Evolutionary conservation across 2,888 invertebrate genomes (phyloP).

Genomic region (Erebia aethiops): DNA sequence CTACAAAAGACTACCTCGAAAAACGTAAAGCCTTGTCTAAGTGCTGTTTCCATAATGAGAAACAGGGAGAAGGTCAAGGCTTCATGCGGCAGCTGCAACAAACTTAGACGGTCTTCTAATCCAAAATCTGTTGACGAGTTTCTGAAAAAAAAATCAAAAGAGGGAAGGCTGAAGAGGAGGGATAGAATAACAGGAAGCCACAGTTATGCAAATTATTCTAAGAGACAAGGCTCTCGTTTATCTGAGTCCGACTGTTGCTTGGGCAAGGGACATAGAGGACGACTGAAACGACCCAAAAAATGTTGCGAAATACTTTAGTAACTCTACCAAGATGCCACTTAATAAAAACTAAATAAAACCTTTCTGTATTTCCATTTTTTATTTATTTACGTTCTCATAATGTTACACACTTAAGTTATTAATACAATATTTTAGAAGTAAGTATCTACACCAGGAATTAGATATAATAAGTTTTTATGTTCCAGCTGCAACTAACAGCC

Average conservation of each 20-base stretch:
- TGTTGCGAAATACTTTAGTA: constrained; percentile 47
- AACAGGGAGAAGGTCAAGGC: constrained; percentile 54
- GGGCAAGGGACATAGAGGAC: constrained; percentile 68
- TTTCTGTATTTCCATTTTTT: not conserved
- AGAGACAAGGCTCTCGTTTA: constrained; percentile 50
- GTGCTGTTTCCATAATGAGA: constrained; percentile 70
- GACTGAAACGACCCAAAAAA: constrained; percentile 50
- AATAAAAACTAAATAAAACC: not conserved
- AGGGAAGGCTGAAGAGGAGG: constrained; percentile 55
- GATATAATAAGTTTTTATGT: constrained; percentile 33
- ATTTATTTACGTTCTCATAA: not conserved
- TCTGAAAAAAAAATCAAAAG: constrained; percentile 61
- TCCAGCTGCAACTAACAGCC: constrained; percentile 59
- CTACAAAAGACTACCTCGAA: constrained; percentile 59
- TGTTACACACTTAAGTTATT: not conserved
- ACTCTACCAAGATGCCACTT: not conserved
- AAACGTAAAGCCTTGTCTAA: constrained; percentile 61
- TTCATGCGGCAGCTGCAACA: constrained; percentile 59
- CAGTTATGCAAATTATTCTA: constrained; percentile 53
- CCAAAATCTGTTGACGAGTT: constrained; percentile 53
- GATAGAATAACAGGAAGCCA: constrained; percentile 60
- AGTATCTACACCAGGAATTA: not conserved
- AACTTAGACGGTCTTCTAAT: constrained; percentile 48
- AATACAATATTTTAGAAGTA: not conserved
- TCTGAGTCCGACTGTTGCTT: constrained; percentile 57